These are phyloP conservation scores for Plebejus anna DNA, from an alignment of 2,888 invertebrate genomes.

Conservation along the genomic window DNA sequence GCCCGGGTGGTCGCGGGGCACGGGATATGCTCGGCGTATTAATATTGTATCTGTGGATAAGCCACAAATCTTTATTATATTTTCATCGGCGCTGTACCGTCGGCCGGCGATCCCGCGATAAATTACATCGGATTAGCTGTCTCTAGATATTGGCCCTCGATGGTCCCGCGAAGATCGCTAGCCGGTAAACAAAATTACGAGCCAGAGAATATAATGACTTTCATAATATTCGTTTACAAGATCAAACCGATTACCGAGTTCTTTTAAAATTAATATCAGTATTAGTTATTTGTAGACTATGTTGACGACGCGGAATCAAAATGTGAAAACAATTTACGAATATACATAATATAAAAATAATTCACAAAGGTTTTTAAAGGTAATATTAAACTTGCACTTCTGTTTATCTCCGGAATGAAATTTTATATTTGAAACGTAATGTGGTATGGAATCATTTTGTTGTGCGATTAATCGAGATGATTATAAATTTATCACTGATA, in stretches of 20 bases:
- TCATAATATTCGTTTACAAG: background rate
- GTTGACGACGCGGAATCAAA: background rate
- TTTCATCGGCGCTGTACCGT: conserved; percentile 17
- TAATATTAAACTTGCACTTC: too few relatives aligned
- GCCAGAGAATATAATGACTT: background rate
- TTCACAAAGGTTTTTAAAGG: too few relatives aligned
- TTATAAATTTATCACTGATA: background rate
- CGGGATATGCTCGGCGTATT: background rate
- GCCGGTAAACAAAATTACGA: background rate
- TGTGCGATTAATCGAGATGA: background rate
- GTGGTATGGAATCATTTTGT: background rate
- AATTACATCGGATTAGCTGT: background rate
- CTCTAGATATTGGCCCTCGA: background rate
- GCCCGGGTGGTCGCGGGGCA: background rate
- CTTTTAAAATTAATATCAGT: background rate
- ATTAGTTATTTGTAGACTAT: too few relatives aligned
- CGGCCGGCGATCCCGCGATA: background rate
- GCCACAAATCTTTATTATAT: conserved; percentile 23
- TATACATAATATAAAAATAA: too few relatives aligned
- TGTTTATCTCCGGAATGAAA: too few relatives aligned
- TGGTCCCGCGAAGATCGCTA: background rate
- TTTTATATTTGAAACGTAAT: background rate
- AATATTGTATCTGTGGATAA: conserved; percentile 8
- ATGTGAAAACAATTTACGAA: background rate
- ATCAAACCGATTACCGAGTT: background rate